Base-by-base conservation (phyloP, 1,140 invertebrate genomes). In the Metaphire vulgaris region DNA sequence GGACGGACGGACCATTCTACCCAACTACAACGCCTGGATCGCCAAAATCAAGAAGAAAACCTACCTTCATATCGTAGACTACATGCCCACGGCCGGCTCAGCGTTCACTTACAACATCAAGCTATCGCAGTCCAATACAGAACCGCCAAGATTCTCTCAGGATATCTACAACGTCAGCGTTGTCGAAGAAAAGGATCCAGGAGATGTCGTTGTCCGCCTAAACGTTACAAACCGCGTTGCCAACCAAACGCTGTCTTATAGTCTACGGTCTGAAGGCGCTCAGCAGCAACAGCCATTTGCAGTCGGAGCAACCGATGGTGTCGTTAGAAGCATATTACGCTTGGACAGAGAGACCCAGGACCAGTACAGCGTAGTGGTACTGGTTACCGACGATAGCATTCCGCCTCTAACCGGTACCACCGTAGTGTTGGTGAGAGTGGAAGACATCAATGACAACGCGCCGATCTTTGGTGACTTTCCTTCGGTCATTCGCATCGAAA, bases 121-220 rank as follows among this genome's bases (percentile, higher is more conserved):
- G 6, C 31, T 29, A n/a, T 16, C 41, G 0, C 41, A 74, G 28
- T 41, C 34, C 15, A 74, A 74, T 15, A n/a, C 41, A 41, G 28
- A 29, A 28, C n/a, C 34, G 32, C 64, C 32, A 31, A 33, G 33
- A 28, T 30, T 67, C 34, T 15, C 33, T 29, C 77, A 75, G 15
- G 80, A 74, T 29, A 79, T 80, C 14, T 74, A 80, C 66, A 70
- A 77, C 14, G 77, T 82, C 0, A 72, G 79, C 1, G 72, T 85
- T 30, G 80, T 80, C 1, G 82, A 84, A 69, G 76, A 73, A 2
- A 75, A 80, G 1, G 74, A 75, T 31, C 66, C 79, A 26, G n/a
- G n/a, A n/a, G 80, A 78, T 12, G 79, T 79, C 2, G 81, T 85
- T 15, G 81, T 81, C 28, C 83, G 81, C 71, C 80, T 84, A 1